Evolutionary conservation across 2,113 vertebrate species (phyloP).

Genomic region (Cnemophilus loriae): DNA sequence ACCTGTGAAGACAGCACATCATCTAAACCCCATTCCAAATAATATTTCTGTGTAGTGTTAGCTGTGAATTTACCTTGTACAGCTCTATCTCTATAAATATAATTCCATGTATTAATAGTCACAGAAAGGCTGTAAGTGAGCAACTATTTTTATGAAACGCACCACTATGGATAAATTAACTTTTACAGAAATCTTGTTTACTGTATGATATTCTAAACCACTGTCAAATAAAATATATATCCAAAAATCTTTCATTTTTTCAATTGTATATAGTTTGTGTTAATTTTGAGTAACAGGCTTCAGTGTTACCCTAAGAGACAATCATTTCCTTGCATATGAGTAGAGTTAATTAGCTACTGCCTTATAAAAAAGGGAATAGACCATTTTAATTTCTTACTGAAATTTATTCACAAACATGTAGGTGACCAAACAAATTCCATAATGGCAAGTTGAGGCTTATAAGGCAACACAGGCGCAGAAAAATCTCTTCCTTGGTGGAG

Average conservation of each 20-base stretch:
- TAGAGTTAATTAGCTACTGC: neutral
- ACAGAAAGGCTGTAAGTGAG: conserved; percentile 97
- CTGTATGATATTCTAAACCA: conserved; percentile 99
- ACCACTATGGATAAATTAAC: conserved; percentile 99
- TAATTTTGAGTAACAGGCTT: conserved; percentile 14
- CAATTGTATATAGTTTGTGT: conserved; percentile 61
- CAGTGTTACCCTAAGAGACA: neutral
- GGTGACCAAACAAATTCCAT: neutral
- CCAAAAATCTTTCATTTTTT: conserved; percentile 78
- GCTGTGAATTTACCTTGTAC: conserved; percentile 96
- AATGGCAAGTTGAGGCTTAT: neutral
- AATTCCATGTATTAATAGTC: conserved; percentile 97
- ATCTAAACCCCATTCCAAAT: conserved; percentile 85
- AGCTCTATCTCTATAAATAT: conserved; percentile 97
- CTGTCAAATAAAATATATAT: conserved; percentile 98
- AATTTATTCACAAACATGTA: neutral
- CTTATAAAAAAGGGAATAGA: neutral
- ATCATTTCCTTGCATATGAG: neutral
- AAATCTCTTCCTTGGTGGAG: neutral
- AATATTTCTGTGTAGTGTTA: conserved; percentile 97
- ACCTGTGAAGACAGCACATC: conserved; percentile 86
- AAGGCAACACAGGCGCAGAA: neutral
- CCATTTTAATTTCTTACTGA: neutral
- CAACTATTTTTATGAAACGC: conserved; percentile 99
- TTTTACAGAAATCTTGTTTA: conserved; percentile 99